Base-by-base conservation (phyloP, 2,113 vertebrate species). In the Polypterus bichir region DNA sequence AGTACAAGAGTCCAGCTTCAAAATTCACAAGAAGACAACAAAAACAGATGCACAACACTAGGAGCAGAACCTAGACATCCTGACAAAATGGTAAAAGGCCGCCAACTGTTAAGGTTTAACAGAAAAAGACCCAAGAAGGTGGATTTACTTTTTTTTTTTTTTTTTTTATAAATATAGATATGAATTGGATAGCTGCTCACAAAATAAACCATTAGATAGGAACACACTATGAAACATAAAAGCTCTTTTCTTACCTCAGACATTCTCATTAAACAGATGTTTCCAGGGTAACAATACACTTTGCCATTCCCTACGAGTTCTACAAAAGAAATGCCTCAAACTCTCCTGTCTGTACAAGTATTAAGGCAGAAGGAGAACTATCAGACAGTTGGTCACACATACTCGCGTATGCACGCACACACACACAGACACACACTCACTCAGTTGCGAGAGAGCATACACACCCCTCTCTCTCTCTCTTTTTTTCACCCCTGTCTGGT, bases 231-330 rank as follows among this genome's bases (percentile, higher is more conserved):
- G 11, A 62, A 5, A 57, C 59, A 52, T 59, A n/a, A 73, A 73
- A 67, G 71, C 71, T 70, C 73, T 77, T 77, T 75, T 76, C 93
- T 94, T 87, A 98, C 94, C 92, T 96, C 92, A 60, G 93, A 90
- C 94, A 96, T 98, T 80, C 82, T 90, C 86, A 82, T 83, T 77
- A 84, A 77, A 83, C 81, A 66, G 82, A 85, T 63, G 83, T 79
- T 82, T 85, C 83, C 79, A 82, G 75, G 79, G 83, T 83, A 75
- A 78, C 81, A 72, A 73, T 73, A 73, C 80, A 85, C 81, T 83
- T 86, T 84, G 84, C 89, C 90, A 92, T 91, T 87, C 88, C 90
- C 83, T 77, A 76, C 66, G 79, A 86, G 83, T 86, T 83, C 82
- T 83, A 78, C 83, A 77, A 86, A 78, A 85, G 82, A 82, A 86